Evolutionary conservation across 2,797 vertebrate species (phyloP).

Genomic region (Halcyon leucocephala): DNA sequence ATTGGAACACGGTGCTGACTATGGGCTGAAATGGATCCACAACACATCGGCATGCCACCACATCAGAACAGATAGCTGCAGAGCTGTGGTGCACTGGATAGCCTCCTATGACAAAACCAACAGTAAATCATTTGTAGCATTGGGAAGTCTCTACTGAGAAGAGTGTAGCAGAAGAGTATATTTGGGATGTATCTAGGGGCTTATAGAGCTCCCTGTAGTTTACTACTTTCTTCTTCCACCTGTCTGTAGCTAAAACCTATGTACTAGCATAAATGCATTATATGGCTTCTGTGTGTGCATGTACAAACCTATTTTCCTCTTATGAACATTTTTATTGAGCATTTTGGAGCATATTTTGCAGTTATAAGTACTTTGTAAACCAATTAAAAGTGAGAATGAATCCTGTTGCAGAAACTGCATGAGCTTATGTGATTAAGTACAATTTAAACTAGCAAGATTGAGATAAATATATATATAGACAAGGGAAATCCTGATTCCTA

Average conservation of each 20-base stretch:
- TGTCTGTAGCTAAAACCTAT: not conserved
- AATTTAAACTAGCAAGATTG: not conserved
- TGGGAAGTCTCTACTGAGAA: not conserved
- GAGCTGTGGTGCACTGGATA: accelerated
- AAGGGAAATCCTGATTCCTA: not conserved
- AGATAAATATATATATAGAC: too few relatives aligned
- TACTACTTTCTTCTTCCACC: not conserved
- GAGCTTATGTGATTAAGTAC: not conserved
- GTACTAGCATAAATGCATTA: not conserved
- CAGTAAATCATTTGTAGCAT: accelerated
- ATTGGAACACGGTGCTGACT: accelerated
- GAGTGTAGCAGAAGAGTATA: not conserved
- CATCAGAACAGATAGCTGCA: not conserved
- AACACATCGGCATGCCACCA: accelerated
- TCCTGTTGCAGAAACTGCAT: not conserved
- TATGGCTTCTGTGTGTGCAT: not conserved
- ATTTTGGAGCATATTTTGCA: not conserved
- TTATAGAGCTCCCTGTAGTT: not conserved
- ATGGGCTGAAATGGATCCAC: not conserved
- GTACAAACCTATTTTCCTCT: not conserved
- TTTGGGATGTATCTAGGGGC: not conserved
- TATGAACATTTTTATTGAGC: not conserved
- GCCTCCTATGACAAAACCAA: not conserved
- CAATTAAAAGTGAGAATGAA: not conserved
- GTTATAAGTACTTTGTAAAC: not conserved